Conservation (phyloP, 2,888 invertebrate species). For the Norana najaformis region DNA sequence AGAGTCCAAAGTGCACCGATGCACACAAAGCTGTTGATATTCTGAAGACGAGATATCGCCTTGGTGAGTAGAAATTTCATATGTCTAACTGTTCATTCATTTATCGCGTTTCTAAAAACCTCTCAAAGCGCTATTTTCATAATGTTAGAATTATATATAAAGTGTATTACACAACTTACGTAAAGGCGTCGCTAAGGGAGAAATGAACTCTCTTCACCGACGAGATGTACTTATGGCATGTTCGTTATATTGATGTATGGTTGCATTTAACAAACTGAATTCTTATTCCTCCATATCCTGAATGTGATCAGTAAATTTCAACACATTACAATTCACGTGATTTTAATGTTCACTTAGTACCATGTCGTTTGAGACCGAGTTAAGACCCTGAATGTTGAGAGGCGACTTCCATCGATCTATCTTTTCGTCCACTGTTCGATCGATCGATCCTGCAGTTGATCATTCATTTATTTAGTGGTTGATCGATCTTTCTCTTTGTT, state of each 20-base stretch:
- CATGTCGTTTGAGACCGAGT: not conserved
- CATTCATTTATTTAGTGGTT: not conserved
- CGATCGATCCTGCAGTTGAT: not conserved
- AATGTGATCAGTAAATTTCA: not conserved
- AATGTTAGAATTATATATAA: not conserved
- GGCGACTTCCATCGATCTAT: too few relatives aligned
- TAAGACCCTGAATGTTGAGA: not conserved
- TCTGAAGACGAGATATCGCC: slow-evolving; percentile 17
- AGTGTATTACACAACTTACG: not conserved
- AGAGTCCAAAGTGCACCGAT: not conserved
- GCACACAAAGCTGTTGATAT: not conserved
- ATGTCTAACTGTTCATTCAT: not conserved
- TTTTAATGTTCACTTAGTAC: not conserved
- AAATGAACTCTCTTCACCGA: too few relatives aligned
- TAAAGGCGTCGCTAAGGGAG: too few relatives aligned
- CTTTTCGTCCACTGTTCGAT: not conserved
- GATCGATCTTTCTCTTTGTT: not conserved
- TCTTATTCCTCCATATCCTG: not conserved
- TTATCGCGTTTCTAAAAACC: not conserved
- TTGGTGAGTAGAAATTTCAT: not conserved
- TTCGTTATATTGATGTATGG: not conserved
- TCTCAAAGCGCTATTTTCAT: not conserved
- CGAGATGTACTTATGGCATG: too few relatives aligned
- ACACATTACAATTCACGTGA: not conserved
- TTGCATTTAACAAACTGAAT: not conserved